Evolutionary conservation across 2,113 vertebrate genomes (phyloP).

Genomic region (Rhinopithecus roxellana): DNA sequence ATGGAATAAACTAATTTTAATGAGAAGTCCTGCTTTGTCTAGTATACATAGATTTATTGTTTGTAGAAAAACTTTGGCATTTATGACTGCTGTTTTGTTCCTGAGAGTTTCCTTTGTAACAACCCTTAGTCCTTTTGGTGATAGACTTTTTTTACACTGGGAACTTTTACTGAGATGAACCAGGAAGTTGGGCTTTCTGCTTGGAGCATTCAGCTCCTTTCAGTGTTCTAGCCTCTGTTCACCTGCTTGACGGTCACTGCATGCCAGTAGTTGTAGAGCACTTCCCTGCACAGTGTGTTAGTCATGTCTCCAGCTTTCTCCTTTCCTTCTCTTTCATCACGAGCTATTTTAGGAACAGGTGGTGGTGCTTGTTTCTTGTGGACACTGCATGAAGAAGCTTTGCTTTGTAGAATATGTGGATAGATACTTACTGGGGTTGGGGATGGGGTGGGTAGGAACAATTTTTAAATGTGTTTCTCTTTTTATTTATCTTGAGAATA

Average conservation of each 20-base stretch:
- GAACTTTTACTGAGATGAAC: constrained; percentile 29
- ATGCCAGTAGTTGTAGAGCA: constrained; percentile 83
- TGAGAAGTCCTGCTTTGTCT: constrained; percentile 3
- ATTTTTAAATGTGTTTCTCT: constrained; percentile 52
- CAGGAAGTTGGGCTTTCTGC: constrained; percentile 58
- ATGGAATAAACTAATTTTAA: constrained; percentile 43
- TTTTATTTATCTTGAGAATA: constrained; percentile 38
- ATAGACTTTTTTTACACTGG: constrained; percentile 49
- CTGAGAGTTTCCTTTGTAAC: constrained; percentile 71
- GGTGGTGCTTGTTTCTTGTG: constrained; percentile 51
- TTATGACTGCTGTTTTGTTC: constrained; percentile 72
- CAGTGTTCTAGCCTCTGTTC: constrained; percentile 69
- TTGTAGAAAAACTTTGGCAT: constrained; percentile 39
- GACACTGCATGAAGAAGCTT: constrained; percentile 55
- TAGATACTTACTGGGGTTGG: background rate
- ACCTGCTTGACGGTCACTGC: constrained; percentile 82
- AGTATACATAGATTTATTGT: background rate
- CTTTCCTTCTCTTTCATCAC: constrained; percentile 53
- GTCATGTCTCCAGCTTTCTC: constrained; percentile 68
- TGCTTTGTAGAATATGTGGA: constrained; percentile 75
- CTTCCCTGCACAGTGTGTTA: constrained; percentile 57
- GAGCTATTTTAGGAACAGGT: constrained; percentile 62
- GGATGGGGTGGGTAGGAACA: background rate
- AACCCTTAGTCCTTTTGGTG: constrained; percentile 43
- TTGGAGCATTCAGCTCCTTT: constrained; percentile 55